Conservation (phyloP, 2,113 vertebrate species). For the Mus spicilegus region DNA sequence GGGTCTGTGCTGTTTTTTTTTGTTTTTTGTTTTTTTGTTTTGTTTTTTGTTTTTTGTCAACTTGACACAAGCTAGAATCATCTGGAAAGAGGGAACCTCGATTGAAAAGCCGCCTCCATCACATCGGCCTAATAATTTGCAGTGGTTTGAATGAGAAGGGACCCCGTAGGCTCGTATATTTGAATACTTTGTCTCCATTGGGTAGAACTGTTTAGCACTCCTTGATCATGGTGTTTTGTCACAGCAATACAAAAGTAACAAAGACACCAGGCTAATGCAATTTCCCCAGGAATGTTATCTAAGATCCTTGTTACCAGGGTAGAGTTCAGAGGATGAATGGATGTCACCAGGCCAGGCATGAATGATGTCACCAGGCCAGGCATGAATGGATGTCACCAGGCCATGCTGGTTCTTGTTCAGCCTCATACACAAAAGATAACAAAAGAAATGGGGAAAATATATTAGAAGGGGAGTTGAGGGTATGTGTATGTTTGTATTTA, state of each 20-base stretch:
- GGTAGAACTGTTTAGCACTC: neutral
- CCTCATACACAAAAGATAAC: neutral
- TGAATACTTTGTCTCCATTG: neutral
- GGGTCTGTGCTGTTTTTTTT: neutral
- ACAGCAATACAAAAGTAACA: neutral
- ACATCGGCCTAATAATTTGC: neutral
- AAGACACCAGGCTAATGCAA: neutral
- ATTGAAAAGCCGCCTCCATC: neutral
- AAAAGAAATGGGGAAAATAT: neutral
- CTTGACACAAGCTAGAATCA: neutral
- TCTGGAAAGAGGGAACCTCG: neutral
- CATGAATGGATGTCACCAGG: neutral
- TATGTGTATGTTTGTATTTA: neutral
- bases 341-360: neutral
- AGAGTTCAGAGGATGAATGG: neutral
- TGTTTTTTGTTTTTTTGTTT: too few relatives aligned
- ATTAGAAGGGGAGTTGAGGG: neutral
- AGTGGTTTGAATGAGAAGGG: neutral
- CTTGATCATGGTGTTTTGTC: neutral
- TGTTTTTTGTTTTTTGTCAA: too few relatives aligned
- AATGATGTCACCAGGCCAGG: too few relatives aligned
- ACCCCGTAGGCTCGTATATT: neutral
- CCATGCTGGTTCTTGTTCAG: neutral
- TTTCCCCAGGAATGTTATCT: neutral
- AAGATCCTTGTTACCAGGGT: neutral